These are phyloP conservation scores for Centropristis striata DNA, from an alignment of 2,113 vertebrate species.

Conservation along the genomic window DNA sequence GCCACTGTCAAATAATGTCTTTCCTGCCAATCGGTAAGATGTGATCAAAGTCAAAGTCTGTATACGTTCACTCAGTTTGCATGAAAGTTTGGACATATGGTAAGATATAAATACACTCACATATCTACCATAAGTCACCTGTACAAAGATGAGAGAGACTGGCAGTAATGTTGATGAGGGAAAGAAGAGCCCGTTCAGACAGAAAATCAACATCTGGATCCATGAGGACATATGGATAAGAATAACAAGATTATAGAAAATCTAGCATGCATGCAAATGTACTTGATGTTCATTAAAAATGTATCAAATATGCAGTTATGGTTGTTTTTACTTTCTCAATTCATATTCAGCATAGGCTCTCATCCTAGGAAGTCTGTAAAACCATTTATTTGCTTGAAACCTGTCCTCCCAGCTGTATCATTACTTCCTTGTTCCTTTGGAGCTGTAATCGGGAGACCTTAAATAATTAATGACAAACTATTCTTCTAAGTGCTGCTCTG, in stretches of 20 bases:
- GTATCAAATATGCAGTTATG: neutral
- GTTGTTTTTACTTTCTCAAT: neutral
- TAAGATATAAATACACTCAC: neutral
- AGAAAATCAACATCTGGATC: neutral
- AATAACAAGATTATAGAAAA: neutral
- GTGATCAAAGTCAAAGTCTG: neutral
- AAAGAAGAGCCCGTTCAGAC: neutral
- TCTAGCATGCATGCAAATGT: neutral
- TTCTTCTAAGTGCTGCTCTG: constrained; percentile 50
- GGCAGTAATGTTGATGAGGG: neutral
- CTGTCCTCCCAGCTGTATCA: constrained; percentile 46
- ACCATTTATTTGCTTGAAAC: constrained; percentile 48
- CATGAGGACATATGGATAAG: neutral
- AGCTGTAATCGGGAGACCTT: constrained; percentile 20
- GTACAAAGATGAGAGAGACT: neutral
- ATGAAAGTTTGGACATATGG: neutral
- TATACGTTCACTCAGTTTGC: neutral
- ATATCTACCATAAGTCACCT: too few relatives aligned
- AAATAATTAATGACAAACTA: constrained; percentile 66
- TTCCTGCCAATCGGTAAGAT: too few relatives aligned
- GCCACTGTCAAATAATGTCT: neutral
- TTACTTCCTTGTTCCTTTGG: constrained; percentile 35
- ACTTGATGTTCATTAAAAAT: neutral
- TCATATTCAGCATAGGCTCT: neutral
- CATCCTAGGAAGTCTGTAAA: constrained; percentile 26